Base-by-base conservation (phyloP, 2,888 invertebrate species). In the Branchellion lobata region DNA sequence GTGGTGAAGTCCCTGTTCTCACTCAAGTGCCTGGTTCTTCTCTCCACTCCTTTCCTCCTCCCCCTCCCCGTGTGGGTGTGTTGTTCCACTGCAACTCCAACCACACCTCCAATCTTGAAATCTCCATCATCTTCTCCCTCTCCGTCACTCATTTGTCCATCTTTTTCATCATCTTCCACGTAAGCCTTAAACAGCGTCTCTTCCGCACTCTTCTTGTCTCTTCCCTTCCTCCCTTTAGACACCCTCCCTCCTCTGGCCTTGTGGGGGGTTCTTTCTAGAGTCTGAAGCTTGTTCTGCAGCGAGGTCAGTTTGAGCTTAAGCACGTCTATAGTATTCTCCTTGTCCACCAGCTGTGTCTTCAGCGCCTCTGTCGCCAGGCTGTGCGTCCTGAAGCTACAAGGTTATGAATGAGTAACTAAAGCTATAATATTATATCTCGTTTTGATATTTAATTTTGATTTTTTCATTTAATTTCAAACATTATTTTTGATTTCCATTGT, bases 331-430 rank as follows among this genome's bases (percentile, higher is more conserved):
- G 61, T 34, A 29, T 77, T 27, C 14, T 77, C 77, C 34, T 77
- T 77, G 57, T 77, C 77, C 31, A 65, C 53, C 29, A 77, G 34
- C 8, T 33, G 33, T n/a, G 65, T 61, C 34, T 77, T 65, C 65
- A 77, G 27, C 24, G 33, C 53, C 27, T 77, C 77, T 36, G 34
- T 40, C 27, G 47, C 31, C 3, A 33, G 33, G 36, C 33, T 77
- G 31, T 27, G 24, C n/a, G 53, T 27, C 33, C 65, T 77, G 27
- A 53, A 33, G n/a, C 77, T 77, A 33, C 31, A 24, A n/a, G 18
- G n/a, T n/a, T n/a, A n/a, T n/a, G n/a, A n/a, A n/a, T n/a, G n/a
- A n/a, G n/a, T n/a, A n/a, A n/a, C n/a, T n/a, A n/a, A n/a, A n/a
- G n/a, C n/a, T n/a, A n/a, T n/a, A n/a, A n/a, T n/a, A n/a, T n/a